Evolutionary conservation across 2,888 invertebrate species (phyloP).

Genomic region (Aelia acuminata): DNA sequence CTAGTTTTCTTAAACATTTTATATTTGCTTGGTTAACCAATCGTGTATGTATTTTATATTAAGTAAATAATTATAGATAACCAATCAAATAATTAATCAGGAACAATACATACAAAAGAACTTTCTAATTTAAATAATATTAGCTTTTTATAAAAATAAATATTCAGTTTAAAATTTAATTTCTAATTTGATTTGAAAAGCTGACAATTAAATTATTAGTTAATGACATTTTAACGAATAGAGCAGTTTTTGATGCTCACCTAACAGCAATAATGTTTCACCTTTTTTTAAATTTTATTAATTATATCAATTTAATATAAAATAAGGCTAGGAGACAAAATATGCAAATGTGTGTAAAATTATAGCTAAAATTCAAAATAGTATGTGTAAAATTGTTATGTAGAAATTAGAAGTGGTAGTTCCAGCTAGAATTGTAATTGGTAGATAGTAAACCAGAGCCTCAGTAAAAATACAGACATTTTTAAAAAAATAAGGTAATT

Average conservation of each 20-base stretch:
- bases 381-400: neutral
- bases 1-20: neutral
- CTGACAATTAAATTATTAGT: neutral
- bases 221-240: neutral
- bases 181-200: neutral
- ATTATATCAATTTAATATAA: neutral
- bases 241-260: constrained; percentile 5
- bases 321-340: neutral
- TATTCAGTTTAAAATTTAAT: neutral
- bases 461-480: constrained; percentile 10
- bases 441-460: constrained; percentile 3
- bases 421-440: constrained; percentile 37
- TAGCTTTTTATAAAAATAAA: neutral
- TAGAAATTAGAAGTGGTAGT: constrained; percentile 21
- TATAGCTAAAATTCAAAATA: constrained; percentile 29
- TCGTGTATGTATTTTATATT: neutral
- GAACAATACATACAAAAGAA: neutral
- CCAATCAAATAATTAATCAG: neutral
- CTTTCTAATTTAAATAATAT: neutral
- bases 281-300: neutral
- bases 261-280: neutral
- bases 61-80: neutral
- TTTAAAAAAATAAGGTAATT: neutral
- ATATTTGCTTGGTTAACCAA: neutral
- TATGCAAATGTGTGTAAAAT: neutral